Percentiles rank a stretch among this genome's conserved stretches.
These are phyloP conservation scores for Falco berigora DNA, from an alignment of 2,797 vertebrate genomes.

Conservation along the genomic window DNA sequence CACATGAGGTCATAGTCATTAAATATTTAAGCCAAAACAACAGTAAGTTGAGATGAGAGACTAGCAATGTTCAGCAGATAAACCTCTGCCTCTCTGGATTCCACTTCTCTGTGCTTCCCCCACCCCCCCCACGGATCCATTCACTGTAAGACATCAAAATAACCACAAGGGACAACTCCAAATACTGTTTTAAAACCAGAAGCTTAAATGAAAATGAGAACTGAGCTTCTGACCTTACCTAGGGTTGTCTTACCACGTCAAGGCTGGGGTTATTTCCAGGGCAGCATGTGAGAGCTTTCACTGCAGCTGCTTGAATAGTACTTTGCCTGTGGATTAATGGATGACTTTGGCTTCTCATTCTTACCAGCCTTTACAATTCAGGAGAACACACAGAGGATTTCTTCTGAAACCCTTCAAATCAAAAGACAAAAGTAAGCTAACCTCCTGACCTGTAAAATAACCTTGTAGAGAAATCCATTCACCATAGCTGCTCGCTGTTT, in stretches of 20 bases:
- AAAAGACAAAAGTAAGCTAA: slow-evolving; percentile 31
- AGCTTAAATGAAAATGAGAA: slow-evolving; percentile 39
- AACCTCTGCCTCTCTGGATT: background rate
- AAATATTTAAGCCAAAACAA: background rate
- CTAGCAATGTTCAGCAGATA: background rate
- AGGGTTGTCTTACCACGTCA: slow-evolving; percentile 12
- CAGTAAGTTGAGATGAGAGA: background rate
- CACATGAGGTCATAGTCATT: background rate
- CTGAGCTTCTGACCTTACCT: slow-evolving; percentile 23
- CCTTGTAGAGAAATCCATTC: background rate
- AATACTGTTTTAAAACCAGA: background rate
- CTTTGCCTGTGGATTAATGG: slow-evolving; percentile 32
- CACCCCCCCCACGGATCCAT: background rate
- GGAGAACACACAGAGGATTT: background rate
- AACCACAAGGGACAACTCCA: background rate
- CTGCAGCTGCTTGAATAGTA: background rate
- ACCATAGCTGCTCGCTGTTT: background rate
- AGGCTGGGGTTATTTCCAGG: slow-evolving; percentile 34
- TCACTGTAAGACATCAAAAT: background rate
- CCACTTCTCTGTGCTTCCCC: background rate
- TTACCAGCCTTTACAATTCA: background rate
- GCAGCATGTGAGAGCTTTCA: slow-evolving; percentile 41
- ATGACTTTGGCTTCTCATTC: slow-evolving; percentile 9
- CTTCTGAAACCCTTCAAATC: background rate
- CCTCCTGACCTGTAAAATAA: slow-evolving; percentile 30